A percentile compares a stretch with the other conserved stretches of the same genome.
phyloP scores from a whole-genome alignment of 2,113 vertebrate species.

The Glareola pratincola region DNA sequence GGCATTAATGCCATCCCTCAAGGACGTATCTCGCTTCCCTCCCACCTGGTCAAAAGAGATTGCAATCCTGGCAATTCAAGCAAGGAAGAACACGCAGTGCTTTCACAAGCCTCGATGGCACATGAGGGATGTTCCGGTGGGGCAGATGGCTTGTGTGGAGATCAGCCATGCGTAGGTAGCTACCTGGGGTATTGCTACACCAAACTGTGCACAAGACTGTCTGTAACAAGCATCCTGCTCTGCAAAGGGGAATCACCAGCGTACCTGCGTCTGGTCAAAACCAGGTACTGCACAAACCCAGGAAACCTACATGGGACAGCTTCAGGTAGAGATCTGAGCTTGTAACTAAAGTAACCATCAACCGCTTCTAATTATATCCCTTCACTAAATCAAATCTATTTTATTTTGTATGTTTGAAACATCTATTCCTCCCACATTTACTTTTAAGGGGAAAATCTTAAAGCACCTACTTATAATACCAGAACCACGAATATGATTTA shows the following conservation, averaged over 20 bases:
- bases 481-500: constrained; percentile 1
- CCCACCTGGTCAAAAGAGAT: not conserved
- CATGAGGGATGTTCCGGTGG: not conserved
- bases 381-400: not conserved
- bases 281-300: not conserved
- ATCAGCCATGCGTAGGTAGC: not conserved
- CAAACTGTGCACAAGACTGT: not conserved
- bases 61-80: not conserved
- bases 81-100: not conserved
- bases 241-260: not conserved
- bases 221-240: not conserved
- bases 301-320: not conserved
- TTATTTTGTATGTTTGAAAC: not conserved
- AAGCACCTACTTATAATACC: not conserved
- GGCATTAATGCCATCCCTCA: not conserved
- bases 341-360: not conserved
- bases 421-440: not conserved
- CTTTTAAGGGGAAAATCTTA: not conserved
- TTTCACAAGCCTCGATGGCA: not conserved
- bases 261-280: not conserved
- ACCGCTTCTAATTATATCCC: not conserved
- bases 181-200: not conserved
- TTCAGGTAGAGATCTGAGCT: not conserved
- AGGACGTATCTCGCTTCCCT: not conserved
- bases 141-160: not conserved